These are phyloP conservation scores for Achatina immaculata DNA, from an alignment of 1,140 invertebrate species.

Conservation along the genomic window DNA sequence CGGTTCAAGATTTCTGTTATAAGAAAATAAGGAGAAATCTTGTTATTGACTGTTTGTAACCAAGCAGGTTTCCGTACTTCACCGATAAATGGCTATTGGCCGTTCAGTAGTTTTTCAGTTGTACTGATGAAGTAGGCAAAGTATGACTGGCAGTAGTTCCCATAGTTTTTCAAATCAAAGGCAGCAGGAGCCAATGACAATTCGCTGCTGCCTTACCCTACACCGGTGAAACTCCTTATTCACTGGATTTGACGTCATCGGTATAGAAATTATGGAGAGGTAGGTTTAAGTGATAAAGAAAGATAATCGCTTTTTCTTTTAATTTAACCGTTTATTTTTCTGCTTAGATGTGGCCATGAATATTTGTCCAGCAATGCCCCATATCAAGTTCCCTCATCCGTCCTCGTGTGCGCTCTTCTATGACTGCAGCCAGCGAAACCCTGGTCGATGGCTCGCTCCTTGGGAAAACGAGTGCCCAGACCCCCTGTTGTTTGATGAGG, in stretches of 20 bases:
- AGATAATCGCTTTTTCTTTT: not conserved
- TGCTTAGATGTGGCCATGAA: slow-evolving; percentile 46
- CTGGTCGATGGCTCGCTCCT: slow-evolving; percentile 38
- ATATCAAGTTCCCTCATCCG: slow-evolving; percentile 50
- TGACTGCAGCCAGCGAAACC: slow-evolving; percentile 48
- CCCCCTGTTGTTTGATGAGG: slow-evolving; percentile 53
- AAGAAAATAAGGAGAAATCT: no score
- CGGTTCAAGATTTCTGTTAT: no score
- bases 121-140: no score
- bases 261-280: not conserved
- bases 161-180: no score
- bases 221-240: not conserved
- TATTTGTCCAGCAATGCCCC: slow-evolving; percentile 51
- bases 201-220: not conserved
- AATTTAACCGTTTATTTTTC: not conserved
- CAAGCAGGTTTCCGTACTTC: no score
- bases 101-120: no score
- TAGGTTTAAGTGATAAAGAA: not conserved
- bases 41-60: no score
- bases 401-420: slow-evolving; percentile 54
- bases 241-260: not conserved
- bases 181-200: no score
- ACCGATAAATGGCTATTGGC: no score
- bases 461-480: slow-evolving; percentile 57
- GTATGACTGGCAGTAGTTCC: no score